Conservation (phyloP, 2,113 vertebrate genomes). For the Halcyon malimbica region DNA sequence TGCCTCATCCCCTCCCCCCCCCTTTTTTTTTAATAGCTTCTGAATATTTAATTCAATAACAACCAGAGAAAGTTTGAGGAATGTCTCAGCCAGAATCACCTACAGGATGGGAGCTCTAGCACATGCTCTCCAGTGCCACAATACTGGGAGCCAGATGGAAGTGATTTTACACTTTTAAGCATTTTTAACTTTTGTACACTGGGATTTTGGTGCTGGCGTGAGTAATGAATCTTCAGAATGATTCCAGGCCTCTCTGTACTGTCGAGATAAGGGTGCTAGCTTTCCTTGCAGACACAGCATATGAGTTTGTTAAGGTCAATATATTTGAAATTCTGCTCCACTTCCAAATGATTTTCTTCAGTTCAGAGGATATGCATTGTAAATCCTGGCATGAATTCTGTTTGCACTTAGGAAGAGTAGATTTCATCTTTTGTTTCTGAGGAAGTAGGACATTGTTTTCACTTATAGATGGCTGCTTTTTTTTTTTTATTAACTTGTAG, state of each 20-base stretch:
- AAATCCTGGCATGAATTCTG: not conserved
- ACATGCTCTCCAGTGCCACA: not conserved
- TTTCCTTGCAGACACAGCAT: not conserved
- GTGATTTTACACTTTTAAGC: not conserved
- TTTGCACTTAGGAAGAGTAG: not conserved
- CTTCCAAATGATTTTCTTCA: not conserved
- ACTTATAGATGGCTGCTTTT: not conserved
- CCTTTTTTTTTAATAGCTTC: not conserved
- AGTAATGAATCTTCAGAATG: not conserved
- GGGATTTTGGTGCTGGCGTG: slow-evolving; percentile 4
- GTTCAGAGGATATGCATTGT: not conserved
- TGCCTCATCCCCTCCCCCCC: too few relatives aligned
- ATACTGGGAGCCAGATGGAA: not conserved
- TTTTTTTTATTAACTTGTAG: not conserved
- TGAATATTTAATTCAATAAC: not conserved
- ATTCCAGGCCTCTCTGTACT: not conserved
- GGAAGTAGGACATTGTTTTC: slow-evolving; percentile 36
- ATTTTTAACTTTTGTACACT: not conserved
- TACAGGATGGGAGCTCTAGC: not conserved
- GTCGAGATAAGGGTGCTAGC: not conserved
- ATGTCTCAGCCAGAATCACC: not conserved
- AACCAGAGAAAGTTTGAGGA: not conserved
- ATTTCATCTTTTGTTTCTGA: slow-evolving; percentile 21
- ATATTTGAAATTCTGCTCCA: slow-evolving; percentile 9
- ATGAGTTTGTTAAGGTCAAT: not conserved